Percentiles rank a stretch among this genome's conserved stretches.
Conservation (phyloP, 1,140 invertebrate genomes). For the Drosophila malerkotliana region DNA sequence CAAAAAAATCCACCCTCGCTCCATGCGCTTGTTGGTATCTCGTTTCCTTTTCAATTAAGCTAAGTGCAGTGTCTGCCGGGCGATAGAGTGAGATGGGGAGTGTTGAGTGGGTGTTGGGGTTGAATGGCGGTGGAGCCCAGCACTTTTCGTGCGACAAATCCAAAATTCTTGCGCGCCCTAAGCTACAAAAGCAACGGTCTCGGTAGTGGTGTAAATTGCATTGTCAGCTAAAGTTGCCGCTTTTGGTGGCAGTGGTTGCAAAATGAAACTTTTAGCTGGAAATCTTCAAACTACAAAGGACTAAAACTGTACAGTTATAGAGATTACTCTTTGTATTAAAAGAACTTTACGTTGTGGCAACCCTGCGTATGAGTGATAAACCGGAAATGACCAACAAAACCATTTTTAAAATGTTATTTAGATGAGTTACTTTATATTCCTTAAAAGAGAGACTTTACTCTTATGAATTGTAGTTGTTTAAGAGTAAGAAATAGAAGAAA, state of each 20-base stretch:
- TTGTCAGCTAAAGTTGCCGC: not conserved
- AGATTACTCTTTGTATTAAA: too few species aligned
- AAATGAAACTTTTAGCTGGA: not conserved
- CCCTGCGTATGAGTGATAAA: not conserved
- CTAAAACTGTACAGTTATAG: too few species aligned
- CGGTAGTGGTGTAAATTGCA: not conserved
- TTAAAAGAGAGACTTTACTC: too few species aligned
- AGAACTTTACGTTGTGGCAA: not conserved
- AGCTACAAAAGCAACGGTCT: slow-evolving; percentile 10
- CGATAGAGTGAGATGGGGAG: not conserved
- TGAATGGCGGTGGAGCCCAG: not conserved
- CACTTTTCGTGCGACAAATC: slow-evolving; percentile 3
- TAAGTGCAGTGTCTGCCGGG: slow-evolving; percentile 36
- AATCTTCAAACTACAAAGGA: not conserved
- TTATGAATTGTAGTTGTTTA: too few species aligned
- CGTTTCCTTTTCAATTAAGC: slow-evolving; percentile 33
- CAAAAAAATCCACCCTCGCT: slow-evolving; percentile 51
- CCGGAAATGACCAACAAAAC: not conserved
- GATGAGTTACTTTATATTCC: too few species aligned
- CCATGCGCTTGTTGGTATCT: slow-evolving; percentile 12
- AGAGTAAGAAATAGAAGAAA: too few species aligned
- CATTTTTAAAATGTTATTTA: too few species aligned
- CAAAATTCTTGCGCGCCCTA: slow-evolving; percentile 15
- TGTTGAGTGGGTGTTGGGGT: not conserved
- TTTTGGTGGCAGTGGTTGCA: not conserved